Conservation (phyloP, 2,113 vertebrate genomes). For the Sminthopsis crassicaudata region DNA sequence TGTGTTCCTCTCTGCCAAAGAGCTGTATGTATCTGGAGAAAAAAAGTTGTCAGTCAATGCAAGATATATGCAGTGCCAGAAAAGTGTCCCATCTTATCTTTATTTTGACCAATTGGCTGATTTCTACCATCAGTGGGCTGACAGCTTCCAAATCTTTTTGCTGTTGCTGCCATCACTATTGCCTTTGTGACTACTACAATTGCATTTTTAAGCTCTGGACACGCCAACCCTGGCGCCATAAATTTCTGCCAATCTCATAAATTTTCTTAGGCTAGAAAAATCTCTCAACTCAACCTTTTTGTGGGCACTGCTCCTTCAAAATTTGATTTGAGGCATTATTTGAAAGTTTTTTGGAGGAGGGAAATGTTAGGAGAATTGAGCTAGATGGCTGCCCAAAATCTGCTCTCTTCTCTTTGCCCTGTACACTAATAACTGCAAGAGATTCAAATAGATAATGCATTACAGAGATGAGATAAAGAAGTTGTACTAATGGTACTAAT, state of each 20-base stretch:
- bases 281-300: neutral
- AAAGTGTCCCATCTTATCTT: neutral
- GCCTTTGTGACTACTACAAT: neutral
- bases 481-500: neutral
- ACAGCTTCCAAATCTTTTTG: neutral
- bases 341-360: neutral
- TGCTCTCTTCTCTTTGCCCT: neutral
- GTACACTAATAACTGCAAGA: neutral
- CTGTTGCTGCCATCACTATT: neutral
- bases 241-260: neutral
- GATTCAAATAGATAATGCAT: neutral
- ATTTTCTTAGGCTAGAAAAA: neutral
- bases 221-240: neutral
- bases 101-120: neutral
- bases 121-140: neutral
- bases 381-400: neutral
- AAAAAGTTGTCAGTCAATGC: neutral
- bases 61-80: neutral
- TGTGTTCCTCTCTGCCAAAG: neutral
- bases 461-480: neutral
- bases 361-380: neutral
- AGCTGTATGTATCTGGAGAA: neutral
- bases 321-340: neutral
- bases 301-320: neutral
- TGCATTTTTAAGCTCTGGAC: neutral